Evolutionary conservation across 2,113 vertebrate species (phyloP), one percentile per base, ranked within the genome.

Genomic region (Megaleporinus macrocephalus): DNA sequence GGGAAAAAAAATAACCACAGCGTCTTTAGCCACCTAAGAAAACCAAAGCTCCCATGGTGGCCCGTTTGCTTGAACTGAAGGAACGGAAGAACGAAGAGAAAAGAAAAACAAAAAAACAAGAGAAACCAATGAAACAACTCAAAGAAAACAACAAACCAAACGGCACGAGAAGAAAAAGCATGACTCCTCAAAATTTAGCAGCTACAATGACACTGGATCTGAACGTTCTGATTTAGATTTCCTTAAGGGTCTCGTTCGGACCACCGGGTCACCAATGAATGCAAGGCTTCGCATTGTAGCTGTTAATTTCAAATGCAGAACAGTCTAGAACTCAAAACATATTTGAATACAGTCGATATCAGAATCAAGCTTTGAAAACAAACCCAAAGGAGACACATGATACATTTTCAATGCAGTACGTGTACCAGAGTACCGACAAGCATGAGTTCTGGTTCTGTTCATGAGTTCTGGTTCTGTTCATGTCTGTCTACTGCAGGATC

Each of bases 281-380:
- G 63, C 29, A 30, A 22, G 7, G 73, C 78, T 88, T 80, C 84
- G 72, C 71, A 90, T 91, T 86, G 85, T 92, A 95, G 93, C 93
- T 94, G 94, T 92, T 95, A 93, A 94, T 93, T 92, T 92, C 91
- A 84, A 90, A 89, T 90, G 90, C 88, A 90, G 88, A 91, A 92
- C 72, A 89, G 83, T 92, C 90, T 85, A 91, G 91, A 91, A 93
- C 92, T 69, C 62, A 53, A 91, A 91, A 94, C 59, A 94, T 91
- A 93, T 92, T 76, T 92, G 88, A 90, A 85, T 92, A 93, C 92
- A 93, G 90, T 88, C 89, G 89, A 89, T 91, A 90, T 92, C 89
- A 91, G 84, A 93, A 92, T 92, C 84, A 88, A 92, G 90, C 81
- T 88, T 89, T 91, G 90, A 91, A 92, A 91, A 92, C 89, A 92